Base-by-base conservation (phyloP, 2,888 invertebrate genomes). In the Pseudoips prasinana region DNA sequence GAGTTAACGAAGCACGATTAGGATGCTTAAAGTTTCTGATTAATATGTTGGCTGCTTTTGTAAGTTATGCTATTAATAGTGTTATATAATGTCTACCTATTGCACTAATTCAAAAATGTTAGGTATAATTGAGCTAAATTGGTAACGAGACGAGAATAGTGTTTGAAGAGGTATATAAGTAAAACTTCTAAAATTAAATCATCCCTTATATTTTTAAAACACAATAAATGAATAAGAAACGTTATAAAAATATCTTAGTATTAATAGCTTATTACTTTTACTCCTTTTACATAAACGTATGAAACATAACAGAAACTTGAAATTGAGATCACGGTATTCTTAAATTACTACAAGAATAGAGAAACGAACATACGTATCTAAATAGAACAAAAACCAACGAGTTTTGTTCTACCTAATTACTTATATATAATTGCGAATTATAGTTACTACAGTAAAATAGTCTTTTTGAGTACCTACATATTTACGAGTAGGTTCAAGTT, bases 171-270 rank as follows among this genome's bases (percentile, higher is more conserved):
- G 23, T 23, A 23, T 23, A 23, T 20, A 3, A 23, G 23, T 23
- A 23, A 23, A 23, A 23, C 23, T 23, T 23, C 23, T 23, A 23
- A 23, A 23, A 23, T 23, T 23, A 23, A 23, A 23, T 23, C 23
- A 23, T 8, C 23, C 8, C 9, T 23, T 23, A 23, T 23, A 23
- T 23, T 23, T 23, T 23, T 23, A 9, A 23, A 23, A 23, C 8
- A 23, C 9, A 23, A 23, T 23, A 23, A 23, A 23, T 23, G 23
- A 23, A 23, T 23, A 23, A 23, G 23, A 23, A 23, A 23, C 23
- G 8, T 23, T 23, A 23, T 23, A 23, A 23, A 23, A 23, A 20
- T 20, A 23, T 23, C 23, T 23, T 23, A 23, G 23, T 23, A 8
- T 7, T 23, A 23, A 23, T 23, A 23, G 23, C 9, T 23, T 23